phyloP scores from a whole-genome alignment of 2,888 invertebrate species.

The Lacanobia oleracea region DNA sequence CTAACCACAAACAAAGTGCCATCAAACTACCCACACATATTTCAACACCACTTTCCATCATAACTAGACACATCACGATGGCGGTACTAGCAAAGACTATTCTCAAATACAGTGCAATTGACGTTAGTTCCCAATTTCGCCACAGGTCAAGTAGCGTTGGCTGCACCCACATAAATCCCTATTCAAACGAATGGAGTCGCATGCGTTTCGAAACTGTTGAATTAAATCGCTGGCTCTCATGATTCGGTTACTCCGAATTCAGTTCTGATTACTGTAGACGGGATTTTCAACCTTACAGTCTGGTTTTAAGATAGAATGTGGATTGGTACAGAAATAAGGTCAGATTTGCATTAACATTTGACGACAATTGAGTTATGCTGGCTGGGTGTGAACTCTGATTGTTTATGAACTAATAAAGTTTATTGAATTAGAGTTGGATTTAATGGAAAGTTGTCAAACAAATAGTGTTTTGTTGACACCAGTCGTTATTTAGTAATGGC shows the following conservation, averaged over 20 bases:
- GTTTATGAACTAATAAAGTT: slow-evolving; percentile 55
- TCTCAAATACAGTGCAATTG: background rate
- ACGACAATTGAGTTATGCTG: slow-evolving; percentile 71
- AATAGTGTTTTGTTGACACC: background rate
- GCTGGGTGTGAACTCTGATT: slow-evolving; percentile 60
- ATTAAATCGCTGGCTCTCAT: slow-evolving; percentile 67
- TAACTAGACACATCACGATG: slow-evolving; percentile 1
- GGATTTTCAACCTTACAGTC: slow-evolving; percentile 12
- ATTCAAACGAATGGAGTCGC: slow-evolving; percentile 65
- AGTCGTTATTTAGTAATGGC: slow-evolving; percentile 16
- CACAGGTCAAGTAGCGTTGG: slow-evolving; percentile 33
- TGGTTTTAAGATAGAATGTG: background rate
- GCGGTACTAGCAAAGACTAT: background rate
- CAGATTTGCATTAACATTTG: slow-evolving; percentile 71
- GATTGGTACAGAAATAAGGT: slow-evolving; percentile 59
- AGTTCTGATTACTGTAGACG: background rate
- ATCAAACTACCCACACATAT: slow-evolving; percentile 42
- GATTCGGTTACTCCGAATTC: slow-evolving; percentile 58
- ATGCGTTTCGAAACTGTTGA: slow-evolving; percentile 69
- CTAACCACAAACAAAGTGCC: slow-evolving; percentile 43
- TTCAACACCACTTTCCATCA: slow-evolving; percentile 31
- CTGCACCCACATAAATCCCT: slow-evolving; percentile 62
- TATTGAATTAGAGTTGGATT: slow-evolving; percentile 50
- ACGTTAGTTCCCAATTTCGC: background rate
- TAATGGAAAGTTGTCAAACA: slow-evolving; percentile 22